Base-by-base conservation (phyloP, 2,888 invertebrate species). In the Beris chalybata region DNA sequence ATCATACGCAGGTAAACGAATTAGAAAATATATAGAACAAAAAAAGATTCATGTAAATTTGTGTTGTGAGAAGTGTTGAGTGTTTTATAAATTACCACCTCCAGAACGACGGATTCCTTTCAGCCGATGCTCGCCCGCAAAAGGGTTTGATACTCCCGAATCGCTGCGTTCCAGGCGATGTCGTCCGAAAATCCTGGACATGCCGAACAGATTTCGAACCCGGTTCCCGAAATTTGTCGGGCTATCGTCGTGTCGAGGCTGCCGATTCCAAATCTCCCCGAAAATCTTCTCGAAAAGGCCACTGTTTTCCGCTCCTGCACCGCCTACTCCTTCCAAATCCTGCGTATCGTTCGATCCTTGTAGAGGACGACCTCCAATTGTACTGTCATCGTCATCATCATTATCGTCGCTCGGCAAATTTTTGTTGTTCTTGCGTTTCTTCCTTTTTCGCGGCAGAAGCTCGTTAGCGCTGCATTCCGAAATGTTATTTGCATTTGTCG, bases 101-200 rank as follows among this genome's bases (percentile, higher is more conserved):
- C 79, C 79, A 72, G 77, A 78, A 75, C 77, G 76, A 61, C 77
- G 77, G 68, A 79, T 79, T 57, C 79, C 79, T 68, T 80, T 80
- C 6, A 80, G 71, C 4, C 79, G 75, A 71, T 80, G 80, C 61
- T 78, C 75, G 4, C 73, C 71, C 31, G 69, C 71, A 64, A 80
- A 77, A 0, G 74, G 74, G 43, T 72, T 67, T n/a, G 66, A 66
- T 32, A 52, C 59, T 29, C 44, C 53, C 38, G 68, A 69, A 15
- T 68, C 68, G 15, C 54, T 65, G 30, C 68, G 57, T 12, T 48
- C 54, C 58, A 67, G 53, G 43, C 64, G 55, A 43, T 67, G 63
- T 43, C 67, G 56, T 22, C 66, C 43, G 43, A 70, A 69, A 7
- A 67, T 38, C 31, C 43, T 64, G 12, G 67, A 48, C 29, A 65